Conservation (phyloP, 1,140 invertebrate genomes). For the Oryctes rhinoceros region DNA sequence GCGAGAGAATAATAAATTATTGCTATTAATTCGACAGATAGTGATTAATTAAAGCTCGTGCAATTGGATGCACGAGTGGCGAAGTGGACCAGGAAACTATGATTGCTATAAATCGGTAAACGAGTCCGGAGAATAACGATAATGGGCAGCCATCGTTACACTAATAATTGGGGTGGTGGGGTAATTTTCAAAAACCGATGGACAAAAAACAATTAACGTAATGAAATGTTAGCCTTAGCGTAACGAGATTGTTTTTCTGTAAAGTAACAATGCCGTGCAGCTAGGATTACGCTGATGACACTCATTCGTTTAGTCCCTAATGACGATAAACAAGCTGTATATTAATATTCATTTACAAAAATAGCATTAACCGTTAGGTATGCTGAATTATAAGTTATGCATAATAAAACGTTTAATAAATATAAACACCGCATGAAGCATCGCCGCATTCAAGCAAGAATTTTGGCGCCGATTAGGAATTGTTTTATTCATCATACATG, state of each 20-base stretch:
- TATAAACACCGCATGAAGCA: background rate
- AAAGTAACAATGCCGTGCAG: background rate
- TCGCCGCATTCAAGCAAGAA: background rate
- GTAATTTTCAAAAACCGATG: background rate
- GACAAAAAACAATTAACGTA: background rate
- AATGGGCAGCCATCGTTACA: background rate
- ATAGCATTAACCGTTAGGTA: background rate
- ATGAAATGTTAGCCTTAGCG: no score
- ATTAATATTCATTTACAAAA: slow-evolving; percentile 13
- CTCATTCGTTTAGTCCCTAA: background rate
- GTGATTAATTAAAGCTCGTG: slow-evolving; percentile 12
- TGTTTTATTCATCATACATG: background rate
- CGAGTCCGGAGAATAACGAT: slow-evolving; percentile 1
- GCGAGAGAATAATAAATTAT: slow-evolving; percentile 25
- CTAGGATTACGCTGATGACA: background rate
- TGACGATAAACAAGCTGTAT: slow-evolving; percentile 7
- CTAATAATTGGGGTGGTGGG: background rate
- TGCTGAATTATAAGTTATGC: slow-evolving; percentile 28
- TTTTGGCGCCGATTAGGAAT: slow-evolving; percentile 11
- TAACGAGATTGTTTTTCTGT: background rate
- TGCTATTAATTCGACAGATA: slow-evolving; percentile 26
- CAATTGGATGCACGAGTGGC: background rate
- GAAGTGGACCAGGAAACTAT: slow-evolving; percentile 16
- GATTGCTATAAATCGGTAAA: slow-evolving; percentile 18
- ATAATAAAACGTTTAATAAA: slow-evolving; percentile 23